Base-by-base conservation (phyloP, 2,888 invertebrate genomes). In the Clostera curtula region DNA sequence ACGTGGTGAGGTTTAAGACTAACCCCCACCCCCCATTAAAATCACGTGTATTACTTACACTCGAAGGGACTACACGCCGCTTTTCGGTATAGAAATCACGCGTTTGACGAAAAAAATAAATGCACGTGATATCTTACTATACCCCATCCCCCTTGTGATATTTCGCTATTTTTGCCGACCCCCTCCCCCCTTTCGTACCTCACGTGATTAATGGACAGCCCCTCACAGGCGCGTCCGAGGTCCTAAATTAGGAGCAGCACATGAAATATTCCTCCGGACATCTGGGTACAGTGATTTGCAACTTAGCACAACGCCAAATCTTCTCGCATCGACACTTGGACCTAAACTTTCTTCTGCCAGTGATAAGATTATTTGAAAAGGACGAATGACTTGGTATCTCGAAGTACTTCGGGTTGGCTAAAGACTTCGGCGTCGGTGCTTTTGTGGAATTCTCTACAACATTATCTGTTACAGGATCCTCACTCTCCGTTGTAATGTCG, bases 241-340 rank as follows among this genome's bases (percentile, higher is more conserved):
- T 12, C 25, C 17, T 13, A 19, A 20, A 29, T 55, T 56, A 77
- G 39, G 75, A 74, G 54, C 85, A 85, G 37, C 85, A 85, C 56
- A 85, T 34, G 34, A 84, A 85, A 32, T 75, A 74, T 21, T 84
- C 85, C 5, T 74, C 55, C 0, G 85, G 85, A 46, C 85, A 85
- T 18, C 85, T 48, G 2, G 77, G 74, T 9, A 84, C 76, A 1
- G 71, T 64, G 3, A 85, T 77, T 43, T 85, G 85, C 8, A 85
- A 34, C 29, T 80, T 84, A 0, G 75, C 74, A 43, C 85, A 85
- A 37, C 85, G 84, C 64, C 73, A 77, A 11, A 85, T 83, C 36
- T 67, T 80, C 29, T 73, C 79, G 30, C 85, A 85, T 1, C 79
- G 49, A 32, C 85, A 85, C n/a, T 57, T 55, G 0, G 82, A 82